A percentile compares a stretch with the other conserved stretches of the same genome.
Evolutionary conservation across 1,140 invertebrate genomes (phyloP).

Genomic region (Vanessa tameamea): DNA sequence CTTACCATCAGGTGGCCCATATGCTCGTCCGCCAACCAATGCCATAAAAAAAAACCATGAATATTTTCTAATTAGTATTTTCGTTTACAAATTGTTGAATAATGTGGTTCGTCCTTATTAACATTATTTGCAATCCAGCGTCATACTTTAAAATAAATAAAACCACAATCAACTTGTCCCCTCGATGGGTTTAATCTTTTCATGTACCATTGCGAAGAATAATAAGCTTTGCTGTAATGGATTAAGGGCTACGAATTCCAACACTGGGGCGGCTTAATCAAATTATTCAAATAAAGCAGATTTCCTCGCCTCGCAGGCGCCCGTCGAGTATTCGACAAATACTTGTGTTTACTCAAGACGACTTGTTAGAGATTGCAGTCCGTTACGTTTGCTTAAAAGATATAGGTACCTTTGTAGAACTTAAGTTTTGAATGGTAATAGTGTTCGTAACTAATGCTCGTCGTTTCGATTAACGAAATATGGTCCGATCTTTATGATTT

Average conservation of each 20-base stretch:
- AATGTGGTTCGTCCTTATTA: neutral
- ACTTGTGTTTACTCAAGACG: constrained; percentile 59
- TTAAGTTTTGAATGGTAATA: neutral
- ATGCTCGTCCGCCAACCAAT: too few species aligned
- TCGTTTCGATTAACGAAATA: too few species aligned
- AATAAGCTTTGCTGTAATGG: constrained; percentile 42
- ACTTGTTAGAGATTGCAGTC: constrained; percentile 57
- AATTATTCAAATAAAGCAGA: constrained; percentile 75
- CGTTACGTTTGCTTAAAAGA: constrained; percentile 27
- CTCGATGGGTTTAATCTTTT: constrained; percentile 19
- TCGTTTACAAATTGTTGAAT: neutral
- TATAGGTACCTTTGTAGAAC: neutral
- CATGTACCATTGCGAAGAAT: constrained; percentile 27
- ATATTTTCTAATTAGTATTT: neutral
- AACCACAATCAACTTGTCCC: constrained; percentile 20
- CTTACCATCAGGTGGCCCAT: too few species aligned
- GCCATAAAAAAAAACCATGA: too few species aligned
- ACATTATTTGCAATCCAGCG: neutral
- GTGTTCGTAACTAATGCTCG: neutral
- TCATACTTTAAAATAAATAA: constrained; percentile 18
- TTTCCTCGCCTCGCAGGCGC: constrained; percentile 55
- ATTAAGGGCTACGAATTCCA: constrained; percentile 40
- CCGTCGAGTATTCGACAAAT: constrained; percentile 64
- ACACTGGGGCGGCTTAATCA: constrained; percentile 60
- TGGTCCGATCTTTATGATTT: too few species aligned